Evolutionary conservation across 2,797 vertebrate species (phyloP).

Genomic region (Dromococcyx pavoninus): DNA sequence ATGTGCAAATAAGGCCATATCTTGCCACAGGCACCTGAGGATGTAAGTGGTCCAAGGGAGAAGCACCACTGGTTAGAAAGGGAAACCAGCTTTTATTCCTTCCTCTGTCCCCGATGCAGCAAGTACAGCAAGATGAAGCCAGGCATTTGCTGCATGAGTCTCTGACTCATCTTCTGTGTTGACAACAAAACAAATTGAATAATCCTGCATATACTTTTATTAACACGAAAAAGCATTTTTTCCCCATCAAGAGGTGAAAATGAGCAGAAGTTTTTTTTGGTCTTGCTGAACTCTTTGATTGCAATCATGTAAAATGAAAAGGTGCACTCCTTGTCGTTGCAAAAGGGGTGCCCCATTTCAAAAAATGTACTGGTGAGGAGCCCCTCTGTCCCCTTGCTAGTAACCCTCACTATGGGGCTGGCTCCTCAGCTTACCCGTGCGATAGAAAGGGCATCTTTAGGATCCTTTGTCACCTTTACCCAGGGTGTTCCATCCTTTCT

Average conservation of each 20-base stretch:
- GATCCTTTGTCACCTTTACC: background rate
- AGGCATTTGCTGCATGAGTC: background rate
- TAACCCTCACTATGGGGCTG: accelerated
- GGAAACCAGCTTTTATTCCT: background rate
- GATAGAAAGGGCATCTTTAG: background rate
- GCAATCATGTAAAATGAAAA: accelerated
- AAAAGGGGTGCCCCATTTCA: background rate
- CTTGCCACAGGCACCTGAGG: background rate
- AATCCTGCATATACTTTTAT: background rate
- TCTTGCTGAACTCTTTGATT: background rate
- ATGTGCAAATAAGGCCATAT: background rate
- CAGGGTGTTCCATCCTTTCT: background rate
- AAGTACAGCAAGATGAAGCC: background rate
- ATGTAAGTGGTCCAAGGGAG: background rate
- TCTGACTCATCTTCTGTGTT: background rate
- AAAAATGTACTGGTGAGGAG: background rate
- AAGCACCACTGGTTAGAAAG: background rate
- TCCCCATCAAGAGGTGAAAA: background rate
- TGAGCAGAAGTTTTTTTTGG: background rate
- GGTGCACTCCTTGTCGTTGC: background rate
- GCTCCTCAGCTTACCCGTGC: background rate
- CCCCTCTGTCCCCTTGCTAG: background rate
- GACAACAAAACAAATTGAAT: accelerated
- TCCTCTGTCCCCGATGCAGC: background rate
- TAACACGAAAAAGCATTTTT: background rate